Percentiles rank a stretch among this genome's conserved stretches.
These are phyloP conservation scores for Pyrochroa serraticornis DNA, from an alignment of 2,888 invertebrate genomes.

Conservation along the genomic window DNA sequence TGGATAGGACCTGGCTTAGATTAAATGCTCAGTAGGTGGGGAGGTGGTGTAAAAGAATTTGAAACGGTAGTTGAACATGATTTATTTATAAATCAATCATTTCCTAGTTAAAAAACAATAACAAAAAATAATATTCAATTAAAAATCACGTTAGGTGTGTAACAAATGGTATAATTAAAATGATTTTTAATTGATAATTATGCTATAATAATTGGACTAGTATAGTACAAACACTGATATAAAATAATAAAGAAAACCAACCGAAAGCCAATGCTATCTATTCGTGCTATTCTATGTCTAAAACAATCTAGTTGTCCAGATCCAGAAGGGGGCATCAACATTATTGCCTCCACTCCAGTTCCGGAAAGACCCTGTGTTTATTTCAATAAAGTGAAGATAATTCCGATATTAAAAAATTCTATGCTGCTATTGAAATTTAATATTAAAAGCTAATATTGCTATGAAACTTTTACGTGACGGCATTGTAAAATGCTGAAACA, in stretches of 20 bases:
- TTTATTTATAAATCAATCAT: constrained; percentile 35
- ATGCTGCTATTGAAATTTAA: constrained; percentile 20
- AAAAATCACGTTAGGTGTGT: constrained; percentile 32
- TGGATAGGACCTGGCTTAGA: too few relatives aligned
- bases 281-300: constrained; percentile 18
- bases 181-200: constrained; percentile 39
- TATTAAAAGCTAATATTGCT: constrained; percentile 24
- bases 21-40: too few relatives aligned
- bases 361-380: constrained; percentile 20
- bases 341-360: background rate
- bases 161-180: constrained; percentile 25
- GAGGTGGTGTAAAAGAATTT: background rate
- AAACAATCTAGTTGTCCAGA: constrained; percentile 14
- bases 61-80: constrained; percentile 28
- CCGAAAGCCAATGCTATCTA: background rate
- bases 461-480: constrained; percentile 12
- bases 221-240: constrained; percentile 51
- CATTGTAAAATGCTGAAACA: background rate
- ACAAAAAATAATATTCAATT: constrained; percentile 41
- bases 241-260: constrained; percentile 15
- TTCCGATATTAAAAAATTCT: constrained; percentile 10
- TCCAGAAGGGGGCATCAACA: background rate
- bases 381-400: constrained; percentile 1
- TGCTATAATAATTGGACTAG: constrained; percentile 48
- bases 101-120: constrained; percentile 41